phyloP scores from a whole-genome alignment of 2,797 vertebrate genomes.

The Synaphobranchus kaupii region DNA sequence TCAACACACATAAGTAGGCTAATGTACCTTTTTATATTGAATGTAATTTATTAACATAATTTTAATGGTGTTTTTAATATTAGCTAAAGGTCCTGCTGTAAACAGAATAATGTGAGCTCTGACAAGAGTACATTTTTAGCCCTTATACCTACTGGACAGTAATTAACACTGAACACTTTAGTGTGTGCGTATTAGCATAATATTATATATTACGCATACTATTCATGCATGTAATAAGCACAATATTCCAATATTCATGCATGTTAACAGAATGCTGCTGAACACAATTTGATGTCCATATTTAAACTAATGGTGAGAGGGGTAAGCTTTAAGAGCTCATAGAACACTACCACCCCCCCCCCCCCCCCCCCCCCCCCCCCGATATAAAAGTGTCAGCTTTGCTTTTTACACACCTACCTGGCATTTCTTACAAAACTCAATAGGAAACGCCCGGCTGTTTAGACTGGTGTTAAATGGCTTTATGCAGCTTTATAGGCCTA shows the following conservation, averaged over 20 bases:
- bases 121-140: neutral
- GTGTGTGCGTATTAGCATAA: neutral
- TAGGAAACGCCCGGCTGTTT: conserved; percentile 46
- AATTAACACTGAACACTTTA: neutral
- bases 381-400: neutral
- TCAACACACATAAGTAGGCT: neutral
- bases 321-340: neutral
- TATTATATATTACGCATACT: neutral
- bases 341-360: neutral
- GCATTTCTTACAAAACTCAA: conserved; percentile 58
- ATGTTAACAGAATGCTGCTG: neutral
- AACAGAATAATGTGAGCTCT: neutral
- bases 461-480: neutral
- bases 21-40: neutral
- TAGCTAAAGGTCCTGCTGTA: neutral
- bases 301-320: neutral
- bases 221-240: neutral
- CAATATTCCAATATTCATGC: too few relatives aligned
- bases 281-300: neutral
- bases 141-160: neutral
- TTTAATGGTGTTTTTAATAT: neutral
- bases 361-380: too few relatives aligned
- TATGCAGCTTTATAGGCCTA: neutral
- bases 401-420: conserved; percentile 58
- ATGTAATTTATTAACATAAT: neutral